Evolutionary conservation across 2,888 invertebrate genomes (phyloP), one percentile per base, ranked within the genome.

Genomic region (Drosophila silvestris): DNA sequence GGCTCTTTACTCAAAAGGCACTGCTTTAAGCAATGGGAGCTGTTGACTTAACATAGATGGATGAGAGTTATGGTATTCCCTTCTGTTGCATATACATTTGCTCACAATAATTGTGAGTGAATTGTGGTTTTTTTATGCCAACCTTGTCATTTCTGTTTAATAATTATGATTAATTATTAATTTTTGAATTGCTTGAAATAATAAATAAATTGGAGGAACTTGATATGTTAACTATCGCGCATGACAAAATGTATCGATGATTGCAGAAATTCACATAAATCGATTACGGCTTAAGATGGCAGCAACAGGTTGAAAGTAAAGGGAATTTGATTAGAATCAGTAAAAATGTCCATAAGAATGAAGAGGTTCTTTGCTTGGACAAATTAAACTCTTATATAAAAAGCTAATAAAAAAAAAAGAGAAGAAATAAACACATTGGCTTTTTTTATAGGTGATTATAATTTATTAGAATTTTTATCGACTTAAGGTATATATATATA

Each of bases 401-500:
- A 16, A n/a, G 9, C 1, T 5, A 32, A 10, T n/a, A n/a, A n/a
- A 5, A 5, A 30, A 30, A 30, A 32, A 33, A 26, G 2, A 37
- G 1, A 5, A 41, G 35, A 12, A 63, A 50, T 32, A 53, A 52
- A 41, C 44, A 57, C 47, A 30, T 41, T 16, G 16, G 0, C 1
- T 26, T 7, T 19, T 72, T 77, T 80, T 83, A 88, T 81, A 86
- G 82, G 91, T 91, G 92, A 90, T 92, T 92, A 91, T 91, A 92
- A 86, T 92, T 92, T 92, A 92, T 92, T 91, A 90, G 88, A 92
- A 91, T 91, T 90, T 91, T 87, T 91, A 90, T 90, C 87, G 91
- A 90, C 92, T 92, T 92, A 92, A 90, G 83, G 83, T 86, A 85
- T 90, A 85, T 91, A 81, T 68, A 84, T 86, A 84, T 85, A 85